Conservation (phyloP, 2,797 vertebrate genomes). For the Chaunax sp. region DNA sequence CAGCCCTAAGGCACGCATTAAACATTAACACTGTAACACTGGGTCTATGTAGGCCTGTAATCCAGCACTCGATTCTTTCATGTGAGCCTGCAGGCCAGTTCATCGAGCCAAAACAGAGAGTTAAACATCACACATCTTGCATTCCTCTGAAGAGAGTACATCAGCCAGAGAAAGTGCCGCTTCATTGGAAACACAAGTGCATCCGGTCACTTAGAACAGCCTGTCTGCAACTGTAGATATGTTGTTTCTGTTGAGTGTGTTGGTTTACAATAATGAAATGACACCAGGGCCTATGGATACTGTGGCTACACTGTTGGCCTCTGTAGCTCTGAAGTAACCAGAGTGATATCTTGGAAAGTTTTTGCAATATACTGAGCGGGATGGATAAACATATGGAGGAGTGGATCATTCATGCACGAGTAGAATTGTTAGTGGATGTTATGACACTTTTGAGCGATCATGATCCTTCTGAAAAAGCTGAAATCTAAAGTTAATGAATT, state of each 20-base stretch:
- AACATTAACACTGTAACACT: conserved; percentile 81
- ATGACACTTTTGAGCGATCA: neutral
- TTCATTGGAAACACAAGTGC: conserved; percentile 16
- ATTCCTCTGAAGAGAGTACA: conserved; percentile 13
- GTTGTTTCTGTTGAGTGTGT: neutral
- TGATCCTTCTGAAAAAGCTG: neutral
- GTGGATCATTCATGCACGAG: neutral
- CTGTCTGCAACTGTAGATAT: neutral
- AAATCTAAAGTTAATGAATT: neutral
- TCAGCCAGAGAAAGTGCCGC: conserved; percentile 10
- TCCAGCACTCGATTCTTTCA: conserved; percentile 55
- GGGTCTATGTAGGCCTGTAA: conserved; percentile 57
- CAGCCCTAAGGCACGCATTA: conserved; percentile 67
- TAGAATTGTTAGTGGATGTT: neutral
- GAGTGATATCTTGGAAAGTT: neutral
- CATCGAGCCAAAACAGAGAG: conserved; percentile 33
- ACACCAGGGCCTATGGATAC: neutral
- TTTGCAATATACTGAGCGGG: conserved; percentile 1
- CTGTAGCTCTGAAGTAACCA: too few relatives aligned
- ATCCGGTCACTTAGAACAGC: conserved; percentile 32
- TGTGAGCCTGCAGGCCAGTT: conserved; percentile 53
- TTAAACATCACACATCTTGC: conserved; percentile 25
- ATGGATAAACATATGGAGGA: conserved; percentile 13
- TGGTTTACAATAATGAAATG: neutral
- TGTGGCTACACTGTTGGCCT: too few relatives aligned